Evolutionary conservation across 2,888 invertebrate species (phyloP).

Genomic region (Leucania comma): DNA sequence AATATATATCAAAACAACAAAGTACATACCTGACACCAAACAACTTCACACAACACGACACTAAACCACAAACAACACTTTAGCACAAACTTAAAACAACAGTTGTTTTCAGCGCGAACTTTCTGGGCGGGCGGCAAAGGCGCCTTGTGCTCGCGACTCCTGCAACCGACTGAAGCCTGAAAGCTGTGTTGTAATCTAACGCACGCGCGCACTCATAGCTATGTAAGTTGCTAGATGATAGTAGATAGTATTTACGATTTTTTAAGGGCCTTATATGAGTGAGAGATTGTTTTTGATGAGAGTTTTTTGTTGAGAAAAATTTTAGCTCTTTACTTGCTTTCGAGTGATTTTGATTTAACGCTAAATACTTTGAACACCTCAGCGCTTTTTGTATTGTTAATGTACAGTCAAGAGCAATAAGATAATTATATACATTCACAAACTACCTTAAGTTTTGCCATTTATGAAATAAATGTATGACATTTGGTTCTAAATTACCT

Average conservation of each 20-base stretch:
- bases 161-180: constrained; percentile 60
- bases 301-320: neutral
- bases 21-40: constrained; percentile 44
- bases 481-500: too few relatives aligned
- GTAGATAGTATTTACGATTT: neutral
- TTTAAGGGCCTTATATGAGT: neutral
- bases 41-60: constrained; percentile 30
- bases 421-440: too few relatives aligned
- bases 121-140: constrained; percentile 41
- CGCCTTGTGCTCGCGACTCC: constrained; percentile 48
- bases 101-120: constrained; percentile 55
- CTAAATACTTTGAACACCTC: too few relatives aligned
- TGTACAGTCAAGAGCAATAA: too few relatives aligned
- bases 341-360: too few relatives aligned
- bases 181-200: constrained; percentile 48
- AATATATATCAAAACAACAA: neutral
- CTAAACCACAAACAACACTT: constrained; percentile 41
- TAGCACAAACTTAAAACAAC: constrained; percentile 45
- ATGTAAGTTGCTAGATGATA: constrained; percentile 10
- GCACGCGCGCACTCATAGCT: constrained; percentile 59
- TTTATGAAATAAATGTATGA: too few relatives aligned
- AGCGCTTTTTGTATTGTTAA: too few relatives aligned
- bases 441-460: too few relatives aligned
- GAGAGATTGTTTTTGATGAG: neutral
- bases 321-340: too few relatives aligned